Base-by-base conservation (phyloP, 2,113 vertebrate species). In the Pholis gunnellus region DNA sequence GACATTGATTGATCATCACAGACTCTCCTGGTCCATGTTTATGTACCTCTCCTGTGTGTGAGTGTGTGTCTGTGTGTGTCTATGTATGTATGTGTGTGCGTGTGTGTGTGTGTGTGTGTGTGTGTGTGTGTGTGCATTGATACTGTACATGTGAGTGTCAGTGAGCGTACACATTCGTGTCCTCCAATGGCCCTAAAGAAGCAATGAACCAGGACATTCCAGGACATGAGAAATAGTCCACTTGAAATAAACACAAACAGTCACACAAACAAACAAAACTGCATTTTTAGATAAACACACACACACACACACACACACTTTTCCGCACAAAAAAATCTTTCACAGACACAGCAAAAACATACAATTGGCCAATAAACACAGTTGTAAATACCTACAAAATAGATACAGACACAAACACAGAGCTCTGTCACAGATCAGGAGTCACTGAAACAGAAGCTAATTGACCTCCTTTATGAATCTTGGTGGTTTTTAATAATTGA, bases 401-500 rank as follows among this genome's bases (percentile, higher is more conserved):
- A 42, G 9, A 83, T 64, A 61, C 14, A 59, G 25, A 63, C 22
- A 57, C 22, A 80, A 71, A 69, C 57, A 59, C 27, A 46, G 27
- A 44, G 54, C 42, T 63, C 25, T 48, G 20, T 63, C 60, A 34
- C 34, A 29, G 77, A 60, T 50, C 36, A 73, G 18, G 31, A 86
- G 59, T 64, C 86, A 78, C 69, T 76, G 75, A 72, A 73, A 78
- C 72, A 75, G 83, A 82, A 82, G 50, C 42, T 79, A 72, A 85
- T 73, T 85, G 88, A 79, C 78, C 71, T 76, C 71, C 68, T 88
- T 84, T 70, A 87, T 34, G 67, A 84, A 79, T 81, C 61, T 9
- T 78, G 25, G 63, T 60, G 78, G 60, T 69, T 78, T 75, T 92
- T 82, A 82, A 90, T 85, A 86, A 87, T 75, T 83, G 40, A 86